Percentiles rank a stretch among this genome's conserved stretches.
phyloP scores from a whole-genome alignment of 2,888 invertebrate genomes.

The Amiota communis region DNA sequence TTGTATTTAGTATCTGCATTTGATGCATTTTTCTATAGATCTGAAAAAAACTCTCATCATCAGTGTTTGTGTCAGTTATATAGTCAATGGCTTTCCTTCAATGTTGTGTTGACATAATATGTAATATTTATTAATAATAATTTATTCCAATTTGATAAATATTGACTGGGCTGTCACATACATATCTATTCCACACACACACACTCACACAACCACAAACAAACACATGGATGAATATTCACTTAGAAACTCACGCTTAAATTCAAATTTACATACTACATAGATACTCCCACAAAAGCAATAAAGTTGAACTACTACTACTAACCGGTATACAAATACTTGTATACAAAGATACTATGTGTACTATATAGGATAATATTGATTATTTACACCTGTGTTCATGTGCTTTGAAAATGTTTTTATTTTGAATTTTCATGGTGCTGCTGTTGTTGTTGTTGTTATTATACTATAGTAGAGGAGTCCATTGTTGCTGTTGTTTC shows the following conservation, averaged over 20 bases:
- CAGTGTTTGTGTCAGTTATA: too few relatives aligned
- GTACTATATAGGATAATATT: neutral
- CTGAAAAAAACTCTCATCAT: too few relatives aligned
- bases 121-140: too few relatives aligned
- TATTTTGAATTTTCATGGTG: neutral
- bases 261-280: too few relatives aligned
- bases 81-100: too few relatives aligned
- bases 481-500: neutral
- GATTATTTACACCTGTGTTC: slow-evolving; percentile 27
- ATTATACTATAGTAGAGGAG: neutral
- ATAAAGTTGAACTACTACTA: slow-evolving; percentile 1
- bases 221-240: neutral
- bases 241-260: neutral
- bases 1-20: too few relatives aligned
- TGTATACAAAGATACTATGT: too few relatives aligned
- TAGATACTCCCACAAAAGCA: neutral
- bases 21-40: too few relatives aligned
- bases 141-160: too few relatives aligned
- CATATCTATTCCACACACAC: neutral
- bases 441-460: neutral
- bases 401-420: slow-evolving; percentile 1
- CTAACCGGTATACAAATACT: neutral
- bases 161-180: neutral
- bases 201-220: neutral
- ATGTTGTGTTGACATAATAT: too few relatives aligned